These are phyloP conservation scores for Cerastis rubricosa DNA, from an alignment of 2,888 invertebrate genomes.

Conservation along the genomic window DNA sequence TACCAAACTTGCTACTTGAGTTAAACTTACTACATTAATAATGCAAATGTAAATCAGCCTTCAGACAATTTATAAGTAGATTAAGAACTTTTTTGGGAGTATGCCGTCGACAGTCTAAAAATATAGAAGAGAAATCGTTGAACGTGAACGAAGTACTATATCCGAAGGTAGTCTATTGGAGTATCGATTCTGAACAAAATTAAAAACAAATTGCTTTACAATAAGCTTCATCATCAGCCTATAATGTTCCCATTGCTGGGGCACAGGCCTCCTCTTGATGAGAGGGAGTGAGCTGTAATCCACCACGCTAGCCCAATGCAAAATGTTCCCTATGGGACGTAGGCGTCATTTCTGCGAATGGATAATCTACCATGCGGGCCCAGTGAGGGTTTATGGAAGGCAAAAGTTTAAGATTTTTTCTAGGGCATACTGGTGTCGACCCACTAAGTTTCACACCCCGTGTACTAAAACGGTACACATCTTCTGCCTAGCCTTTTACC, in stretches of 20 bases:
- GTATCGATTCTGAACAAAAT: background rate
- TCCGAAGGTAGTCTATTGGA: background rate
- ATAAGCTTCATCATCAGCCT: background rate
- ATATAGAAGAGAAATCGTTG: background rate
- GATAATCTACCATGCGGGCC: too few relatives aligned
- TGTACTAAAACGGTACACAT: too few relatives aligned
- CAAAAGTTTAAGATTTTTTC: too few relatives aligned
- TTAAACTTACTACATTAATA: background rate
- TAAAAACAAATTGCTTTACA: background rate
- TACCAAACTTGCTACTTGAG: background rate
- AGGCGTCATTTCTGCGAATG: too few relatives aligned
- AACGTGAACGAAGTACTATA: background rate
- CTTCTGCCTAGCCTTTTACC: too few relatives aligned
- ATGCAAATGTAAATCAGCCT: slow-evolving; percentile 1
- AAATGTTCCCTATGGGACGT: too few relatives aligned
- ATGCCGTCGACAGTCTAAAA: background rate
- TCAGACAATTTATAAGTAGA: background rate
- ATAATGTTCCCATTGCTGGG: background rate
- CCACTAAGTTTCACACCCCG: too few relatives aligned
- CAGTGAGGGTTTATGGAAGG: too few relatives aligned
- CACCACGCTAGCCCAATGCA: too few relatives aligned
- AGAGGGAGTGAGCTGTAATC: background rate
- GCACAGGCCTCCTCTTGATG: background rate
- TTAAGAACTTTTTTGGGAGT: background rate
- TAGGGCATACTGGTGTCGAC: too few relatives aligned